Evolutionary conservation across 2,888 invertebrate species (phyloP), one percentile per base, ranked within the genome.

Genomic region (Petrolisthes cinctipes): DNA sequence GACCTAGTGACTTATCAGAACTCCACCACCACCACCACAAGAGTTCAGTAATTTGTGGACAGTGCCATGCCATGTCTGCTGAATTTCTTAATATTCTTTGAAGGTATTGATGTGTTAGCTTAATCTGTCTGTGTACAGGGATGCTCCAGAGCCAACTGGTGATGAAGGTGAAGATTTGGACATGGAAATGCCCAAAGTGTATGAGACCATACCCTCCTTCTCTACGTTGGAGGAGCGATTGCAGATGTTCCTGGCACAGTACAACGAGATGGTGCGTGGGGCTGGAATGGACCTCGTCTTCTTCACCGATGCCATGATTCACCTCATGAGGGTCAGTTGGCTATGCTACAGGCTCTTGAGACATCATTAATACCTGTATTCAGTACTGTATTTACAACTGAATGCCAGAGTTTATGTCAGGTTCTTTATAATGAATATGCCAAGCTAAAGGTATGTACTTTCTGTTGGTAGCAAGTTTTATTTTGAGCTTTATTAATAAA

Each of bases 121-220:
- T 11, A 23, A 14, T 14, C 23, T n/a, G 37, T 9, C 51, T 51
- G 5, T 17, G 91, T 37, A 4, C 92, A 96, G 97, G 93, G 98
- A 99, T 93, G 98, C 98, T 20, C 98, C 98, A 9, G 99, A 99
- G 93, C 98, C 98, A 0, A 98, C 98, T 0, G 98, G 98, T 1
- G 99, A 99, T 93, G 99, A 99, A 94, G 97, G 97, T 4, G 98
- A 98, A 94, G 98, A 98, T 91, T 96, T 97, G 9, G 98, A 99
- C 92, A 97, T 98, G 95, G 98, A 98, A 93, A 94, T 98, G 89
- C 98, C 98, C 4, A 98, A 98, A 94, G 97, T 98, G 0, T 98
- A 98, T 93, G 98, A 99, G 93, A 98, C 98, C 4, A 97, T 98
- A 20, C 95, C 94, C 91, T 95, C 97, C 91, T 95, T 96, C 92